Conservation (phyloP, 2,797 vertebrate species). For the Spea hammondii region DNA sequence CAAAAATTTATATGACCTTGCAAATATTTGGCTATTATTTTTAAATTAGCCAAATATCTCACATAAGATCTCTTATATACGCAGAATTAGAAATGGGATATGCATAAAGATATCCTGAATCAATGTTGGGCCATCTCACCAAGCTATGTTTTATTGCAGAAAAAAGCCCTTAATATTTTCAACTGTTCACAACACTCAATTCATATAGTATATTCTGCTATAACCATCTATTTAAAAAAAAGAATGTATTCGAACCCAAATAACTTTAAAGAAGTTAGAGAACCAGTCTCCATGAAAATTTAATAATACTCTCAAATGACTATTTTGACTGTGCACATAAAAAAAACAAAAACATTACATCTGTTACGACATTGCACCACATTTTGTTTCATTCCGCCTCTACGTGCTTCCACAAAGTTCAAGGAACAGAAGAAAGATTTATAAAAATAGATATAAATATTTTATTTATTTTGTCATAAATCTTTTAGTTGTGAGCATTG, state of each 20-base stretch:
- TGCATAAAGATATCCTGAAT: too few relatives aligned
- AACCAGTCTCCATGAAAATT: slow-evolving; percentile 56
- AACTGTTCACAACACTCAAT: neutral
- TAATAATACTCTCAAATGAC: slow-evolving; percentile 49
- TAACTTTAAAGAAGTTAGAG: slow-evolving; percentile 53
- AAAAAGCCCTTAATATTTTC: neutral
- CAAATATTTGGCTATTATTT: too few relatives aligned
- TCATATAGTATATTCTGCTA: neutral
- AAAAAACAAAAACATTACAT: slow-evolving; percentile 35
- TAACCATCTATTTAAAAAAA: slow-evolving; percentile 44
- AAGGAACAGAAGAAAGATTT: slow-evolving; percentile 3
- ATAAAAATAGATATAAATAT: neutral
- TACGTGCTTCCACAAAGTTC: slow-evolving; percentile 15
- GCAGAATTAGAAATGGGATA: too few relatives aligned
- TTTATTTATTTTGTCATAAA: neutral
- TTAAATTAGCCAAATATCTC: too few relatives aligned
- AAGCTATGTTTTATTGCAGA: neutral
- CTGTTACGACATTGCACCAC: slow-evolving; percentile 36
- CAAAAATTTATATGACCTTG: too few relatives aligned
- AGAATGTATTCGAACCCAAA: neutral
- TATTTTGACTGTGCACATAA: slow-evolving; percentile 56
- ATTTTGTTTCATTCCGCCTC: slow-evolving; percentile 24
- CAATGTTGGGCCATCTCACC: too few relatives aligned
- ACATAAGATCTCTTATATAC: too few relatives aligned
- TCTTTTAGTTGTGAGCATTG: too few relatives aligned